Base-by-base conservation (phyloP, 1,140 invertebrate species). In the Nasonia giraulti region DNA sequence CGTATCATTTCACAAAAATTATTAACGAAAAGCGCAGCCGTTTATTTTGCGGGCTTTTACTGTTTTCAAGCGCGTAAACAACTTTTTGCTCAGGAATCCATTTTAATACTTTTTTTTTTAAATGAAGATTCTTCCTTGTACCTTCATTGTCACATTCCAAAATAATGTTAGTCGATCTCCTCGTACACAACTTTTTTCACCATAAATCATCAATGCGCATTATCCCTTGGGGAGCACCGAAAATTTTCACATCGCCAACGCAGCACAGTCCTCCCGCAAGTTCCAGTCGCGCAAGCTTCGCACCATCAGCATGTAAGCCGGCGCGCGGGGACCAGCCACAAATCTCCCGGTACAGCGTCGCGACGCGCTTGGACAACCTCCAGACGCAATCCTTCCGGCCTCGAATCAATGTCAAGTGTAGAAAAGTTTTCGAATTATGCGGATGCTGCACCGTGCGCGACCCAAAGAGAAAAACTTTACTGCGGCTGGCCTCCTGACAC, bases 381-480 rank as follows among this genome's bases (percentile, higher is more conserved):
- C 75, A 83, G 62, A 11, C n/a, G 17, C 23, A n/a, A 50, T 78
- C 75, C 74, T 69, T 40, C 33, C 12, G 7, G n/a, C 27, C 6
- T 82, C 27, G 40, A 80, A 83, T 69, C 75, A 69, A 47, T 69
- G 66, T 71, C 62, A 78, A 83, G 82, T 71, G 62, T 44, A 50
- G 40, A 12, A 33, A 83, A 83, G 40, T 83, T 83, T 77, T 83
- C 62, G 40, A 83, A 71, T 78, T 83, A 78, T 31, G 37, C 33
- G 81, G 40, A 82, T 76, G 62, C 33, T 37, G 20, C 12, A 37
- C 33, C 33, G n/a, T 17, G 27, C 27, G 20, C 14, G 20, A 1
- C 17, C 44, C n/a, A 73, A 73, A 55, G 17, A n/a, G 47, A 20
- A 75, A 74, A 82, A 68, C 50, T 75, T 76, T 2, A 31, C 27